Evolutionary conservation across 2,113 vertebrate species (phyloP).

Genomic region (Helogale parvula): DNA sequence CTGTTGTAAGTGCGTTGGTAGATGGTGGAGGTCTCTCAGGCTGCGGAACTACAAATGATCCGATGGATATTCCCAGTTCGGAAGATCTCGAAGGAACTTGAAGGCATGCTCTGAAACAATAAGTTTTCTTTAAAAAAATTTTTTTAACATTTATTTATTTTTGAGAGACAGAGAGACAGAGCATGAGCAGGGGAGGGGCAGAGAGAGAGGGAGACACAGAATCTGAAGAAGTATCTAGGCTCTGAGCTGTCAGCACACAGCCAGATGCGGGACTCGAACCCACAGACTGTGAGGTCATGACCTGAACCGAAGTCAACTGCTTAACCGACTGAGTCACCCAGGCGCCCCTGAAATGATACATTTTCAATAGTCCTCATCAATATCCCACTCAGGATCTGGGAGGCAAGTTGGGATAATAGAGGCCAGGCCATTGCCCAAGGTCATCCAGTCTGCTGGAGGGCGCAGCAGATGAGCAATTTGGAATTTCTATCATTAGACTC

Average conservation of each 20-base stretch:
- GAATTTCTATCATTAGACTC: neutral
- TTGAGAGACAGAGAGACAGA: too few species aligned
- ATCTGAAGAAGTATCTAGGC: too few species aligned
- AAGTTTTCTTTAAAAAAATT: too few species aligned
- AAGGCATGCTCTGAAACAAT: neutral
- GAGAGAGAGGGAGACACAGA: too few species aligned
- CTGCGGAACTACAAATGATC: neutral
- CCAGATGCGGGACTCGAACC: too few species aligned
- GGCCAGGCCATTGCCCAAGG: neutral
- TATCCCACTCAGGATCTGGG: neutral
- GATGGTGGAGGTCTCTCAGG: neutral
- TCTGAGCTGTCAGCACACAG: too few species aligned
- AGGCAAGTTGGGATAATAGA: neutral
- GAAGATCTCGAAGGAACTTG: neutral
- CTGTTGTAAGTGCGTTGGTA: neutral
- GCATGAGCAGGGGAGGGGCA: too few species aligned
- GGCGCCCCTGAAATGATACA: neutral
- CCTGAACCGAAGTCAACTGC: too few species aligned
- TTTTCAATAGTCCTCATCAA: neutral
- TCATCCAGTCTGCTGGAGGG: neutral
- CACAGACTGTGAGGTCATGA: too few species aligned
- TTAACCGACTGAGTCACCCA: too few species aligned
- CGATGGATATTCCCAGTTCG: neutral
- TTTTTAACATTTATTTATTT: too few species aligned
- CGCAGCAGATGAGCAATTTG: neutral